Evolutionary conservation across 2,113 vertebrate species (phyloP).

Genomic region (Ardeotis arabs): DNA sequence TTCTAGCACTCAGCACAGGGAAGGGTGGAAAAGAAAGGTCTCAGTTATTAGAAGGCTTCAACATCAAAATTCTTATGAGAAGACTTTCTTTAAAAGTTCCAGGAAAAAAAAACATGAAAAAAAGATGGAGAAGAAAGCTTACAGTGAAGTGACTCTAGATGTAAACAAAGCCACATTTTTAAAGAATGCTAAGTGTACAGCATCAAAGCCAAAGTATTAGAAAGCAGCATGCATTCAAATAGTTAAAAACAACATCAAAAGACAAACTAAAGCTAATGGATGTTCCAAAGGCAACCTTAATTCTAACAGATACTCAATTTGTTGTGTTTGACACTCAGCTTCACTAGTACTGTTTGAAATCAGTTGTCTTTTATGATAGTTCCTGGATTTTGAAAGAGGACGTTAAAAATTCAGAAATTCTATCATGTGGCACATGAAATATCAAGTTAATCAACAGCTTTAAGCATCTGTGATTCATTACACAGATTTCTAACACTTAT

Average conservation of each 20-base stretch:
- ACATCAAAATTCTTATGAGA: not conserved
- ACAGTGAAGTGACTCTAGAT: not conserved
- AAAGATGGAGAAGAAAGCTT: not conserved
- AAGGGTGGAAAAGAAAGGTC: not conserved
- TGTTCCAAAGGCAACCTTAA: not conserved
- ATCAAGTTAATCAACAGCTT: conserved; percentile 33
- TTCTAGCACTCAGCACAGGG: not conserved
- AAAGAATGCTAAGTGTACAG: not conserved
- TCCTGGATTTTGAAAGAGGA: conserved; percentile 13
- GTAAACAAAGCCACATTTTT: not conserved
- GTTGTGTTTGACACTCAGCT: not conserved
- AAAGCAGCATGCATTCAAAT: not conserved
- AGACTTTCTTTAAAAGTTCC: not conserved
- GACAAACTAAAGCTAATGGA: not conserved
- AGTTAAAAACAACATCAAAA: conserved; percentile 24
- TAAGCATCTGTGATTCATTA: conserved; percentile 16
- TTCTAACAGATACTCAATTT: not conserved
- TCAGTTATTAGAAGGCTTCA: not conserved
- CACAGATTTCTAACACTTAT: not conserved
- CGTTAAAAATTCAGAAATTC: conserved; percentile 25
- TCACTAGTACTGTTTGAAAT: not conserved
- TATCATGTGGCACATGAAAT: not conserved
- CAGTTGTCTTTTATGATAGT: not conserved
- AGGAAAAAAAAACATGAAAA: not conserved
- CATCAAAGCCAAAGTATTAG: not conserved